Conservation (phyloP, 2,113 vertebrate species). For the Chaetodon trifascialis region DNA sequence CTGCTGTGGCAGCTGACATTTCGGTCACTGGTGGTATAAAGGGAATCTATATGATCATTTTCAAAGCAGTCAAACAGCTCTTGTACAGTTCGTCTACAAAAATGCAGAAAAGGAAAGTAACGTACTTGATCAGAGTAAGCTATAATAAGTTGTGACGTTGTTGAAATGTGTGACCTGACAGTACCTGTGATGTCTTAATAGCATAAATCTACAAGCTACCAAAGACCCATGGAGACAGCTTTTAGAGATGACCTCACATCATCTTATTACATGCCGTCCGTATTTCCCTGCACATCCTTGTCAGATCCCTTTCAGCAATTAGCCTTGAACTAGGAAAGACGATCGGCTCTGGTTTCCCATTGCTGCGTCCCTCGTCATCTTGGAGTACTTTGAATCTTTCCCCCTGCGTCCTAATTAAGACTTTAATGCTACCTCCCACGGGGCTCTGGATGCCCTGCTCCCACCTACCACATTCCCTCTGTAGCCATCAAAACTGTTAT, state of each 20-base stretch:
- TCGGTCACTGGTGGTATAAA: conserved; percentile 25
- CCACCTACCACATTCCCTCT: conserved; percentile 74
- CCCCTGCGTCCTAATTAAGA: conserved; percentile 89
- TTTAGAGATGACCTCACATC: conserved; percentile 78
- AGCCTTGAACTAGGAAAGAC: conserved; percentile 88
- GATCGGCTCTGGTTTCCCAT: conserved; percentile 84
- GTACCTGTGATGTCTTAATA: conserved; percentile 42
- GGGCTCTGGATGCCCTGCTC: conserved; percentile 74
- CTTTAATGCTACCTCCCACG: conserved; percentile 82
- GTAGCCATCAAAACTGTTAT: conserved; percentile 80
- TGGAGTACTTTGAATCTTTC: conserved; percentile 84
- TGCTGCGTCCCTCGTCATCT: conserved; percentile 82
- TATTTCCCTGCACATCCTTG: conserved; percentile 72
- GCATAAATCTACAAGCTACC: conserved; percentile 27
- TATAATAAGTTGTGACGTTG: not conserved
- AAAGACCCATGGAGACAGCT: conserved; percentile 66
- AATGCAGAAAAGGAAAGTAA: not conserved
- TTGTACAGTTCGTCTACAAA: not conserved
- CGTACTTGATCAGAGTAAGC: not conserved
- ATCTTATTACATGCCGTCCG: conserved; percentile 70
- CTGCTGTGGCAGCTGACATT: conserved; percentile 51
- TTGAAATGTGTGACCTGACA: conserved; percentile 1
- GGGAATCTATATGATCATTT: not conserved
- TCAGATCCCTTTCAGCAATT: conserved; percentile 83
- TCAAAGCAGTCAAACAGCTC: not conserved